phyloP scores from a whole-genome alignment of 2,797 vertebrate species.

The Pangasius macronema region DNA sequence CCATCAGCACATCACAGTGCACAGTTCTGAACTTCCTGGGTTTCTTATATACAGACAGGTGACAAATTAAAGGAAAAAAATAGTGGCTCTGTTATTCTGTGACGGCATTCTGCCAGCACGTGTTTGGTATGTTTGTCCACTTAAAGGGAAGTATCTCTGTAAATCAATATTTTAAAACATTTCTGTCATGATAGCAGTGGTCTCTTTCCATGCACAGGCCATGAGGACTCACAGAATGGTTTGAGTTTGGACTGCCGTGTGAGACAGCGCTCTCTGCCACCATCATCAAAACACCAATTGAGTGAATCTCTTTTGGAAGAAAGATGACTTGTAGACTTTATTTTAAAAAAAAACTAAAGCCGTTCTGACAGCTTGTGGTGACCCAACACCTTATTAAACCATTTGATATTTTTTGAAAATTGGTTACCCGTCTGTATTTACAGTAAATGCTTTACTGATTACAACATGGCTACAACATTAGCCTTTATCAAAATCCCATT shows the following conservation, averaged over 20 bases:
- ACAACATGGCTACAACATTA: background rate
- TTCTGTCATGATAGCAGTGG: background rate
- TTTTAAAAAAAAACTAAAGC: background rate
- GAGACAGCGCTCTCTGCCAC: background rate
- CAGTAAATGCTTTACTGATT: slow-evolving; percentile 1
- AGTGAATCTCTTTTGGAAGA: background rate
- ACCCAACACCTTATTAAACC: background rate
- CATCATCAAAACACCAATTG: background rate
- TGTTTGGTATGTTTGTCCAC: background rate
- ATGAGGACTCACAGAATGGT: background rate
- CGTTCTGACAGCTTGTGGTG: background rate
- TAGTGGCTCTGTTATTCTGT: background rate
- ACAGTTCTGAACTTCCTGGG: background rate
- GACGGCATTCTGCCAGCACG: background rate
- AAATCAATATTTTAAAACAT: background rate
- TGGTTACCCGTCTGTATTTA: background rate
- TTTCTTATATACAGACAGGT: background rate
- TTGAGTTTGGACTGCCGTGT: background rate
- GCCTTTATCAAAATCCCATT: background rate
- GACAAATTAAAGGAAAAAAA: background rate
- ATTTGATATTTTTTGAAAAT: background rate
- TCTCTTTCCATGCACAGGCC: background rate
- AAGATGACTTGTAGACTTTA: background rate
- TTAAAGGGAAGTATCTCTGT: background rate
- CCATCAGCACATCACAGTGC: background rate